These are phyloP conservation scores for Eulacestoma nigropectus DNA, from an alignment of 2,113 vertebrate species.

Conservation along the genomic window DNA sequence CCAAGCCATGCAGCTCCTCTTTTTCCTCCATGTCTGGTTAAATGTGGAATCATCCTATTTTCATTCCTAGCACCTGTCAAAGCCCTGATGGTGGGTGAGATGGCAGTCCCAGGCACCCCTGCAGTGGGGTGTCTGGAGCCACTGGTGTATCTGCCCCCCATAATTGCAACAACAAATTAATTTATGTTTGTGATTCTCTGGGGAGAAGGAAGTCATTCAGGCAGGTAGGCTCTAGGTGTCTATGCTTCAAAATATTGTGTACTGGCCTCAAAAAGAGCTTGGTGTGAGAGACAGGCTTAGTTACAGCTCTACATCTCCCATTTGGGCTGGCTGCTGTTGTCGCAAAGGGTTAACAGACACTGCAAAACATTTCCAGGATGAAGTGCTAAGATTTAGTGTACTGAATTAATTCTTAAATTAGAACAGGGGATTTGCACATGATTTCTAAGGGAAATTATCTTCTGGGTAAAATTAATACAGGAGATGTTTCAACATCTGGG, in stretches of 20 bases:
- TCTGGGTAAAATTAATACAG: constrained; percentile 66
- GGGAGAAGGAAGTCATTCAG: neutral
- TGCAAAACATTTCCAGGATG: constrained; percentile 47
- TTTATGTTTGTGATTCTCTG: neutral
- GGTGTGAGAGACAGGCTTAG: neutral
- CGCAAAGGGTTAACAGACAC: constrained; percentile 44
- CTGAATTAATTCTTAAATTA: constrained; percentile 64
- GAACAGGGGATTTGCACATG: constrained; percentile 62
- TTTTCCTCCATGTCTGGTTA: neutral
- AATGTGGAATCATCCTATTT: neutral
- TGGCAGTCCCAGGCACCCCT: neutral
- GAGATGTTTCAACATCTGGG: constrained; percentile 60
- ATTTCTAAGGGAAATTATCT: constrained; percentile 66
- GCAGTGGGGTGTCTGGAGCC: neutral
- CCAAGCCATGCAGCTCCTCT: neutral
- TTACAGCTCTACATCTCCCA: neutral
- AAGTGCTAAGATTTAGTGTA: constrained; percentile 57
- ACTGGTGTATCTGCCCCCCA: neutral
- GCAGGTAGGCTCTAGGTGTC: neutral
- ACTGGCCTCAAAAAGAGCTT: neutral
- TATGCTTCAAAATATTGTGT: neutral
- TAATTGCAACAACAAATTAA: neutral
- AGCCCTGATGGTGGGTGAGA: neutral
- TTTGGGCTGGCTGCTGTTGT: neutral
- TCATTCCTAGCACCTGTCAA: neutral